A percentile compares a stretch with the other conserved stretches of the same genome.
These are phyloP conservation scores for Hydrochoerus hydrochaeris DNA, from an alignment of 2,113 vertebrate species.

Conservation along the genomic window DNA sequence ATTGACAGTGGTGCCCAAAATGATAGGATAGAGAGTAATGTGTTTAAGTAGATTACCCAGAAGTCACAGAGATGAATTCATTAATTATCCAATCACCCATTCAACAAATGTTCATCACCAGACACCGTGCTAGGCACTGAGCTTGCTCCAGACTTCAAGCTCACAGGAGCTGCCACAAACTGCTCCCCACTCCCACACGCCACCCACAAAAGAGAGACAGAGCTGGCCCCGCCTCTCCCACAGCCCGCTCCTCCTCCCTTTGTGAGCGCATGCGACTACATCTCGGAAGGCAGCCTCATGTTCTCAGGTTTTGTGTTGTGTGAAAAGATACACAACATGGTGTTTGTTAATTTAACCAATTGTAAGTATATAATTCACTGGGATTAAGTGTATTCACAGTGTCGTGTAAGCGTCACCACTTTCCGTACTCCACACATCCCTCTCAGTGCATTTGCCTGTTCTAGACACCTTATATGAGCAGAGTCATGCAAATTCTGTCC, in stretches of 20 bases:
- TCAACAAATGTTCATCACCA: background rate
- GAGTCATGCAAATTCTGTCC: background rate
- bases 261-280: background rate
- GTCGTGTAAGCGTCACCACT: background rate
- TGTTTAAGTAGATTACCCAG: background rate
- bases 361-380: background rate
- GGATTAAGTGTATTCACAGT: constrained; percentile 22
- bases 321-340: background rate
- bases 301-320: background rate
- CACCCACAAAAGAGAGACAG: background rate
- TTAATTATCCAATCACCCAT: background rate
- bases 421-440: background rate
- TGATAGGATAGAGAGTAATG: background rate
- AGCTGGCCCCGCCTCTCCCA: background rate
- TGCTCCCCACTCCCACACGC: background rate
- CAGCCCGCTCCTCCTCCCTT: background rate
- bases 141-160: background rate
- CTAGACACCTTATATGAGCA: background rate
- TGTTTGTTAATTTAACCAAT: background rate
- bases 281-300: background rate
- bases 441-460: background rate
- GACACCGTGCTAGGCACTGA: background rate
- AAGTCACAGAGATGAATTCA: constrained; percentile 2
- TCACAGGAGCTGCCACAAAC: background rate
- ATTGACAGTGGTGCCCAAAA: constrained; percentile 16